Base-by-base conservation (phyloP, 2,888 invertebrate species). In the Lutraria lutraria region DNA sequence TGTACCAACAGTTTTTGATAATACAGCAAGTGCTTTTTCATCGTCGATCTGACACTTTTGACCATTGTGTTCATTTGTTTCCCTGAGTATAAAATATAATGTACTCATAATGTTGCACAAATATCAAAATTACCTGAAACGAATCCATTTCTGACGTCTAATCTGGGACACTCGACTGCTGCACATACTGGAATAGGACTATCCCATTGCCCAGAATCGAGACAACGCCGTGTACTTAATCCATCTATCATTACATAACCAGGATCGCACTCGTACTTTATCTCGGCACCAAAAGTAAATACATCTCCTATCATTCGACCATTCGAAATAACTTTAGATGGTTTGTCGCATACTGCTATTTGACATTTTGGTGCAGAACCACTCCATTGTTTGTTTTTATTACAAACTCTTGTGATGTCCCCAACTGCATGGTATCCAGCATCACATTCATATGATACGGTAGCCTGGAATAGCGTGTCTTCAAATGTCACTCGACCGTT, bases 171-270 rank as follows among this genome's bases (percentile, higher is more conserved):
- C 31, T 93, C 90, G 0, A 96, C 93, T 16, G 91, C 87, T 31
- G 89, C 92, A 90, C 96, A 96, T 0, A 90, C 76, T 8, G 96
- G 95, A 68, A 92, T 91, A 4, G 91, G 83, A 19, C 85, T 87
- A 54, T 94, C 93, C 96, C 96, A 96, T 4, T 63, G 81, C 0
- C 95, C 96, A 81, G 92, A 92, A 4, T 93, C 93, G 8, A 93
- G 88, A 86, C 96, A 96, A 8, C 88, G 92, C 60, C 95, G 91
- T 0, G 81, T 82, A 34, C 88, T 90, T 19, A 91, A 29, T 4
- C 88, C 60, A 15, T 95, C 96, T 31, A 87, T 79, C 31, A 94
- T 87, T 6, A 81, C 83, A 89, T 95, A 96, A 0, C 96, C 96
- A 1, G 91, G 89, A 85, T 95, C 93, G 89, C 96, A 96, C 21